Conservation (phyloP, 2,888 invertebrate genomes). For the Caenorhabditis wallacei region DNA sequence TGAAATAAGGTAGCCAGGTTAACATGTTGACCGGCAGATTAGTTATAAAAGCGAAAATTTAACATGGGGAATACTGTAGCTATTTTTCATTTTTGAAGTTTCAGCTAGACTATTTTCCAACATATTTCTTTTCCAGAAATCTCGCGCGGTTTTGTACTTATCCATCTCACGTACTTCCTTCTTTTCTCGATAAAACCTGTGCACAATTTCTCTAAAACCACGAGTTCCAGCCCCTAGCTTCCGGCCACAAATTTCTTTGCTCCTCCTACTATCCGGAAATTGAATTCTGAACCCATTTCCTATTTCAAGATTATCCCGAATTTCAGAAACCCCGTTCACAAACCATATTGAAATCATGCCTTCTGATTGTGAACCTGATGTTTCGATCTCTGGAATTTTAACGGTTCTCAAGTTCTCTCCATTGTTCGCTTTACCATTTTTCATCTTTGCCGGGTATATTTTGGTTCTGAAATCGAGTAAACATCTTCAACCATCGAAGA, state of each 20-base stretch:
- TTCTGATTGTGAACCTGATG: slow-evolving; percentile 27
- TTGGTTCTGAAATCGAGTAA: slow-evolving; percentile 44
- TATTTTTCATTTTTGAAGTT: too few species aligned
- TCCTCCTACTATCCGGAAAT: not conserved
- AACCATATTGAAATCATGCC: too few species aligned
- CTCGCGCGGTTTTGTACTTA: not conserved
- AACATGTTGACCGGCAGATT: not conserved
- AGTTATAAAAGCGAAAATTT: too few species aligned
- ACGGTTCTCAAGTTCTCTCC: slow-evolving; percentile 32
- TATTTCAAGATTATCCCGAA: not conserved
- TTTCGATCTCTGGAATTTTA: slow-evolving; percentile 21
- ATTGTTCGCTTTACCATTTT: slow-evolving; percentile 16
- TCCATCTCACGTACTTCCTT: slow-evolving; percentile 2
- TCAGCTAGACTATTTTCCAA: not conserved
- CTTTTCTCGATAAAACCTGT: too few species aligned
- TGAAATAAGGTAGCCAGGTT: too few species aligned
- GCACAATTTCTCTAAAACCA: too few species aligned
- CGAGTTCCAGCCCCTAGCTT: not conserved
- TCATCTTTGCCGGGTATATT: slow-evolving; percentile 45
- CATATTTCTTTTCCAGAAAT: not conserved
- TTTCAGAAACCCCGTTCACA: not conserved
- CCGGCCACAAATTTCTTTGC: not conserved
- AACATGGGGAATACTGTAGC: too few species aligned
- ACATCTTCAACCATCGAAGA: slow-evolving; percentile 46
- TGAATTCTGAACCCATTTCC: not conserved